Conservation (phyloP, 2,797 vertebrate species). For the Gorsachius magnificus region DNA sequence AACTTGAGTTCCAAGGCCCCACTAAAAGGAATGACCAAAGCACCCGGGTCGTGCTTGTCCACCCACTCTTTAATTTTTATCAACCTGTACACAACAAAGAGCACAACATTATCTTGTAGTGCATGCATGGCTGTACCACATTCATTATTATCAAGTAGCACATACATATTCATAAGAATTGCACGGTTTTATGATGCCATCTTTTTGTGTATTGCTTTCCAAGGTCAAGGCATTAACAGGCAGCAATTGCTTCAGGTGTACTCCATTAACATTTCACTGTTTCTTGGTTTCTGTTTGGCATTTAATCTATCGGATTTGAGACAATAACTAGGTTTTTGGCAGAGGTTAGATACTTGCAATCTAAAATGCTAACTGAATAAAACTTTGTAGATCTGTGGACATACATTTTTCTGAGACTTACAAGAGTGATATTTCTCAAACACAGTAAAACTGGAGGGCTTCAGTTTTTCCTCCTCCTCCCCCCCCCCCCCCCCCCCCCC, state of each 20-base stretch:
- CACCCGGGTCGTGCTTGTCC: conserved; percentile 92
- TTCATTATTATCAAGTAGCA: conserved; percentile 85
- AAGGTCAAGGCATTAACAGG: conserved; percentile 84
- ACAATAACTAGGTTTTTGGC: conserved; percentile 46
- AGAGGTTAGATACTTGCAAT: conserved; percentile 16
- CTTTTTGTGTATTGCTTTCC: conserved; percentile 84
- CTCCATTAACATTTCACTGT: conserved; percentile 77
- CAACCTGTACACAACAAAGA: conserved; percentile 87
- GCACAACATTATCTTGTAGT: conserved; percentile 85
- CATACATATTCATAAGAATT: conserved; percentile 89
- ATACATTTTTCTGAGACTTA: neutral
- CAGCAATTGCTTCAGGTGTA: conserved; percentile 84
- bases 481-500: too few species aligned
- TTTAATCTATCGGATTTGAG: conserved; percentile 67
- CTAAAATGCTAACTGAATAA: conserved; percentile 7
- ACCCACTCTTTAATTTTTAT: conserved; percentile 99
- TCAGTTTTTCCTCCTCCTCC: neutral
- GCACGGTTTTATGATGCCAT: conserved; percentile 84
- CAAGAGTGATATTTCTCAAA: neutral
- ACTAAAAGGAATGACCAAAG: conserved; percentile 93
- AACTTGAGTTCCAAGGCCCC: conserved; percentile 92
- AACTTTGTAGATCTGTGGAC: neutral
- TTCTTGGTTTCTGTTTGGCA: conserved; percentile 74
- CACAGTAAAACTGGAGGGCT: neutral
- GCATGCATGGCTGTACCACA: conserved; percentile 84